Base-by-base conservation (phyloP, 2,113 vertebrate genomes). In the Phaethon lepturus region DNA sequence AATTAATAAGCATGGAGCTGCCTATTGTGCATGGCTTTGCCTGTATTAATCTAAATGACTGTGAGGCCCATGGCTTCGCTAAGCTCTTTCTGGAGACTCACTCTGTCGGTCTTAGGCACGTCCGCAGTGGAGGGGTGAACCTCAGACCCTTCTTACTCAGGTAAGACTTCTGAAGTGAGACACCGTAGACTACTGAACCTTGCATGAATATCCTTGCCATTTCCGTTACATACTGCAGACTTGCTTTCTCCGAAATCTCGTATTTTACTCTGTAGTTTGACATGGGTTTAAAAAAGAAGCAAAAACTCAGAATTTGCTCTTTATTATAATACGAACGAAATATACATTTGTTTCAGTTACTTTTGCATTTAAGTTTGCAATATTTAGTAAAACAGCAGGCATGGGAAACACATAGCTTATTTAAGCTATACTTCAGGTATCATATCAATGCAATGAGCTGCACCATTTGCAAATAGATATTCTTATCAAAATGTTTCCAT, bases 321-420 rank as follows among this genome's bases (percentile, higher is more conserved):
- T 98, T 98, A 95, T 97, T 98, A 80, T 38, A 92, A 56, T 86
- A 90, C 0, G 33, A 86, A 58, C 4, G 19, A 97, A 97, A 97
- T 88, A 95, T 77, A 79, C 53, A 96, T 86, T 95, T 97, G 23
- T 75, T 96, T 95, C 72, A 6, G 84, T 76, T 80, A 89, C 69
- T 38, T 92, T 93, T 93, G 74, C 33, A 78, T 93, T 60, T 42
- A 94, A 94, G 69, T 95, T 59, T 94, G 71, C 74, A 95, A 88
- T 86, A 91, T 49, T 20, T 81, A 85, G 64, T 33, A 80, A 94
- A 80, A 55, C 64, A 92, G 40, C 28, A 97, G 84, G 56, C 73
- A 18, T 66, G 11, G 9, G 7, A 93, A 97, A 92, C 86, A 91
- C 17, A 33, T 45, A 71, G 44, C 73, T 96, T 71, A 91, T 83